Evolutionary conservation across 2,888 invertebrate genomes (phyloP).

Genomic region (Torymus aiolomorphi): DNA sequence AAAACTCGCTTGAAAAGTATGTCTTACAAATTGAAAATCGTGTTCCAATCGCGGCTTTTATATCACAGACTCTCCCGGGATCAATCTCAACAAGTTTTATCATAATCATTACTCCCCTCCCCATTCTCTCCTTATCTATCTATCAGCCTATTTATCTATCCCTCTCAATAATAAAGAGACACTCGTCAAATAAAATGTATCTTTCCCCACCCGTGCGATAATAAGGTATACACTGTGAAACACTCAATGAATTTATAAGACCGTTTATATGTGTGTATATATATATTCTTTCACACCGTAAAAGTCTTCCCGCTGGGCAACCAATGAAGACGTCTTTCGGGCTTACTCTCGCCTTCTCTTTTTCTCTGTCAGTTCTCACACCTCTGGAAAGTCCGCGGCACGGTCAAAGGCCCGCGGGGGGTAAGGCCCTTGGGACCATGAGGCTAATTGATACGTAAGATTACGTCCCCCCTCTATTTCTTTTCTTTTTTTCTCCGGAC

Average conservation of each 20-base stretch:
- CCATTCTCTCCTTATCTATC: no score
- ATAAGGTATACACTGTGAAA: no score
- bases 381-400: slow-evolving; percentile 71
- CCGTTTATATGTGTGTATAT: slow-evolving; percentile 4
- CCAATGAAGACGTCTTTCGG: slow-evolving; percentile 55
- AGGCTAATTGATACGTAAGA: slow-evolving; percentile 76
- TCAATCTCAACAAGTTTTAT: no score
- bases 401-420: slow-evolving; percentile 76
- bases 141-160: no score
- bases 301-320: slow-evolving; percentile 52
- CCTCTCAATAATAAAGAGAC: no score
- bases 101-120: no score
- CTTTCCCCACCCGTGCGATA: no score
- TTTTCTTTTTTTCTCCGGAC: slow-evolving; percentile 54
- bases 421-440: slow-evolving; percentile 74
- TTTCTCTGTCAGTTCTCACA: slow-evolving; percentile 71
- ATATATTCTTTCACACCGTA: slow-evolving; percentile 30
- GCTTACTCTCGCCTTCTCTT: not conserved
- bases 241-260: slow-evolving; percentile 31
- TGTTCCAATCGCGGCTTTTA: no score
- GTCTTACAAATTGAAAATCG: no score
- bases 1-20: no score
- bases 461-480: slow-evolving; percentile 69
- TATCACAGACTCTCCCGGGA: no score
- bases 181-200: no score